Base-by-base conservation (phyloP, 1,140 invertebrate species). In the Drosophila prosaltans region DNA sequence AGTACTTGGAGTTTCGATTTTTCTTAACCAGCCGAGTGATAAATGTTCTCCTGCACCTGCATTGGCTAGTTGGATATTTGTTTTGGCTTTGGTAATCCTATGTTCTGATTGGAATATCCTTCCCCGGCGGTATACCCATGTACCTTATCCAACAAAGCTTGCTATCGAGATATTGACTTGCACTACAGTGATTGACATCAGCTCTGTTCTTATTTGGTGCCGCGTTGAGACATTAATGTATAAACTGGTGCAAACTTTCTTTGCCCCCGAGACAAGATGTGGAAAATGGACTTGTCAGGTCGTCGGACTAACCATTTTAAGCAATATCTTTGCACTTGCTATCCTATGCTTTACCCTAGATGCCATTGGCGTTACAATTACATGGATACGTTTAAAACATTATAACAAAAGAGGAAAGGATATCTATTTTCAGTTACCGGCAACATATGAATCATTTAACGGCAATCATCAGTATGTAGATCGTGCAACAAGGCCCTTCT, bases 191-290 rank as follows among this genome's bases (percentile, higher is more conserved):
- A 10, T 10, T 5, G 60, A 62, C 3, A 62, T 62, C 30, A 26
- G 28, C 43, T 26, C 39, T 0, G 41, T 62, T 41, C 7, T 62
- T 40, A 26, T 62, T 11, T 62, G 60, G 60, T 62, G 60, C 39
- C 9, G 60, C 0, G n/a, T 62, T 21, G 60, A 62, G 60, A 10
- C 4, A 1, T 3, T 62, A 5, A 62, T 62, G 16, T 11, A 62
- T 24, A 16, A 24, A 6, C 24, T 62, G 8, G 60, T 62, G 8
- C 30, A 41, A 41, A 41, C 8, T 26, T 3, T 36, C 9, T 36
- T 43, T 11, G 36, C 2, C 3, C 2, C 1, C n/a, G 6, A 7
- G 9, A 2, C 32, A 6, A n/a, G n/a, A 3, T 58, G 55, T 36
- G 55, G 11, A 10, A 16, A 11, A 7, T 58, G 55, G 55, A 1